Base-by-base conservation (phyloP, 2,888 invertebrate genomes). In the Cynaeus angustus region DNA sequence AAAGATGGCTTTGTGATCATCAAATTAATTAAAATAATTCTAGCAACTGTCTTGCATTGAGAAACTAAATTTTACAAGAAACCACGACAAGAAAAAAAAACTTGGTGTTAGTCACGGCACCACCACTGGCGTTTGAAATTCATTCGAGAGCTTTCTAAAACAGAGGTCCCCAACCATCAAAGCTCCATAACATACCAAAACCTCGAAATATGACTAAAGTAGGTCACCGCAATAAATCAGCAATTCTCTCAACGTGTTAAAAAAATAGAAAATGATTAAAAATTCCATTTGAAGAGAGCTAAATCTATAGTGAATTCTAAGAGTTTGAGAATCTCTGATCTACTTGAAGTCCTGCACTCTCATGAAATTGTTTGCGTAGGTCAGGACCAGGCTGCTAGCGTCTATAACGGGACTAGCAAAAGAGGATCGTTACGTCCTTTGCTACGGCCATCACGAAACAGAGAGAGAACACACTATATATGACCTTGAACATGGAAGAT, bases 331-430 rank as follows among this genome's bases (percentile, higher is more conserved):
- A 59, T 30, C 59, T 28, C 59, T 59, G 59, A 9, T 46, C 59
- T 59, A 12, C 8, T 45, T 30, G 30, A 28, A 30, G 46, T 30
- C 59, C 59, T 59, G 28, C 46, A 41, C 43, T 45, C 59, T 30
- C 12, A 46, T 30, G 59, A 59, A 46, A 59, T 30, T 59, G 59
- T 59, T 59, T 59, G 59, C 59, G 59, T 59, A 59, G 59, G 59
- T 59, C 59, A 59, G 59, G 59, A 33, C 4, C 33, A 16, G 59
- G 46, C 21, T 59, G 59, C 59, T 59, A 59, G 59, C 10, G 43
- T 59, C 59, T 59, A 59, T 59, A 59, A 59, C 59, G 59, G 59
- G 59, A 59, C 59, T 14, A 59, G 59, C 59, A 46, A 28, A 58
- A 58, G 56, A 45, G 59, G 59, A 59, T 59, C 59, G 59, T 59